Evolutionary conservation across 2,113 vertebrate genomes (phyloP), one percentile per base, ranked within the genome.

Genomic region (Cyprinodon variegatus): DNA sequence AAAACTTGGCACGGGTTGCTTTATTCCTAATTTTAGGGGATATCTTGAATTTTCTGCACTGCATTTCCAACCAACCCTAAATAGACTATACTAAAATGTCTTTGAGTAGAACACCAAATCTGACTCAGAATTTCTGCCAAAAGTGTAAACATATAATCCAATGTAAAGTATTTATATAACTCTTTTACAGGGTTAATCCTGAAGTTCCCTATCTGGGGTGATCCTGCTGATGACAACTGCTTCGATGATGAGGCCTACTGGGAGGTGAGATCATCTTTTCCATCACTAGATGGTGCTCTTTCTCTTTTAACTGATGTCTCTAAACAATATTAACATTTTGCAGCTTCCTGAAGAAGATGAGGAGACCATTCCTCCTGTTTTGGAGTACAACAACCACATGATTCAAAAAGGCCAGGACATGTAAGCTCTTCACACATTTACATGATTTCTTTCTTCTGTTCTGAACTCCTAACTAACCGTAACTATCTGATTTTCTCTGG

Each of bases 181-280:
- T 4, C 74, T 11, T 76, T 78, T 7, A 57, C 85, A 99, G 98
- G 97, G 57, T 66, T 93, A n/a, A 94, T 99, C 84, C 88, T 99
- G 80, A 97, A 87, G 88, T 67, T 99, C 11, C 96, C 97, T 0
- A 65, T 97, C 72, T 99, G 96, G 96, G 97, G 96, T 0, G 96
- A 98, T 61, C 83, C 97, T 0, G 89, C 94, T 0, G 96, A 97
- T 74, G 96, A 98, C 83, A 95, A 96, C 92, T 99, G 98, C 93
- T 99, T 92, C 65, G 96, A 98, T 38, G 98, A 99, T 81, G 94
- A 89, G 3, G 79, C 95, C 11, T 99, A 99, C 86, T 99, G 98
- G 97, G 96, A 98, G 96, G 98, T 97, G 79, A 95, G 95, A 11
- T 29, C 11, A 20, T 4, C 11, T n/a, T 66, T 62, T 69, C 36